Evolutionary conservation across 1,140 invertebrate genomes (phyloP).

Genomic region (Thaumatotibia leucotreta): DNA sequence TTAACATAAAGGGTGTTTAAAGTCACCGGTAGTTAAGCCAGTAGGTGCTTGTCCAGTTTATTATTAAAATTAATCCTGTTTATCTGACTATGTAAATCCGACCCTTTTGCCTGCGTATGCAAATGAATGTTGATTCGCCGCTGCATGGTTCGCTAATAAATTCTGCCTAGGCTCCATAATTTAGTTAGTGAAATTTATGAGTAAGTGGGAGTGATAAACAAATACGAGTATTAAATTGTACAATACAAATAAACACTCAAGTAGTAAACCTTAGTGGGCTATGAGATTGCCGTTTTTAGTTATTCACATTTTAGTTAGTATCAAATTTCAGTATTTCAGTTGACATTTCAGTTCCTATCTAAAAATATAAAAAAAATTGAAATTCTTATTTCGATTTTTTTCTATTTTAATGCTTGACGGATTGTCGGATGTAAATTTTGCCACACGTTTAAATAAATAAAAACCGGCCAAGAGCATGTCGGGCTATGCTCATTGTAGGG

Average conservation of each 20-base stretch:
- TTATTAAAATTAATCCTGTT: conserved; percentile 4
- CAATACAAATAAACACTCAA: background rate
- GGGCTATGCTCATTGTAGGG: too few relatives aligned
- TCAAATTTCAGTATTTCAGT: too few relatives aligned
- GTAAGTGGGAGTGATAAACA: background rate
- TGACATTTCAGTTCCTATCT: too few relatives aligned
- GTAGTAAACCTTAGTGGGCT: too few relatives aligned
- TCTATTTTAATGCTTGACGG: too few relatives aligned
- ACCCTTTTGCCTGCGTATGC: conserved; percentile 9
- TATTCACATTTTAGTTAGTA: too few relatives aligned
- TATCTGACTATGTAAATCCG: conserved; percentile 1
- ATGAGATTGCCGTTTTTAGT: too few relatives aligned
- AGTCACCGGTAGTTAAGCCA: background rate
- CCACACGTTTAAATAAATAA: too few relatives aligned
- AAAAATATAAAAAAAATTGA: too few relatives aligned
- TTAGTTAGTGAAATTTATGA: background rate
- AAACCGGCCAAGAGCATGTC: too few relatives aligned
- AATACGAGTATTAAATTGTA: background rate
- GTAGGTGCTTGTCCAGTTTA: background rate
- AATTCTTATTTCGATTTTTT: too few relatives aligned
- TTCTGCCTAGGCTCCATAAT: background rate
- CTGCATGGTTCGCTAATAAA: background rate
- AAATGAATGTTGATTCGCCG: background rate
- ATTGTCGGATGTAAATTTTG: too few relatives aligned
- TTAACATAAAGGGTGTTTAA: background rate